Evolutionary conservation across 2,888 invertebrate genomes (phyloP), one percentile per base, ranked within the genome.

Genomic region (Esperia sulphurella): DNA sequence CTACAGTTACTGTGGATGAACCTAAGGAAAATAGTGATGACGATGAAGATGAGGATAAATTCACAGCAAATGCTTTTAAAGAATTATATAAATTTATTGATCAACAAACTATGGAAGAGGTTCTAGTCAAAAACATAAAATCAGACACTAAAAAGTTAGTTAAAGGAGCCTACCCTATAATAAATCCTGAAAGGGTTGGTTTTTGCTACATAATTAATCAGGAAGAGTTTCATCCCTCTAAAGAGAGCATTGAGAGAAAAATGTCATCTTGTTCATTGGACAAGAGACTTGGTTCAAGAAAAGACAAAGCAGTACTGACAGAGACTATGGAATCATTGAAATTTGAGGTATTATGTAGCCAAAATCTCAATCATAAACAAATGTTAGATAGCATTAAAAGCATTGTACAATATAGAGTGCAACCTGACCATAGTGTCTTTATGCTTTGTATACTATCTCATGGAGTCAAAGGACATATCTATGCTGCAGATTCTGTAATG

Each of bases 391-490:
- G 68, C 49, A 79, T 89, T 1, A 79, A 72, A 61, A 58, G 73
- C 50, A 68, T 75, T 4, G 59, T 87, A 35, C 65, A 61, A 42
- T 59, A 73, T 37, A 61, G 72, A 55, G 73, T 85, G 12, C 54
- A 51, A 31, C 50, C 60, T 43, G 68, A 79, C 31, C 83, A 87
- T 49, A 89, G 88, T 57, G 68, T 87, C 37, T 88, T 88, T 45
- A 76, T 89, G 68, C 57, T 89, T 8, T 89, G 87, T 57, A 79
- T 89, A 54, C 57, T 89, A 14, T 88, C 88, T 41, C 88, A 89
- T 69, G 89, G 89, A 35, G 78, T 84, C 1, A 75, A 69, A 51
- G 89, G 81, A 0, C 79, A 84, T 63, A 68, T 89, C 0, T 88
- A 71, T 71, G 82, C 86, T 46, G 79, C 87, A 12, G 84, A 89